Conservation (phyloP, 2,888 invertebrate genomes). For the Andrena hattorfiana region DNA sequence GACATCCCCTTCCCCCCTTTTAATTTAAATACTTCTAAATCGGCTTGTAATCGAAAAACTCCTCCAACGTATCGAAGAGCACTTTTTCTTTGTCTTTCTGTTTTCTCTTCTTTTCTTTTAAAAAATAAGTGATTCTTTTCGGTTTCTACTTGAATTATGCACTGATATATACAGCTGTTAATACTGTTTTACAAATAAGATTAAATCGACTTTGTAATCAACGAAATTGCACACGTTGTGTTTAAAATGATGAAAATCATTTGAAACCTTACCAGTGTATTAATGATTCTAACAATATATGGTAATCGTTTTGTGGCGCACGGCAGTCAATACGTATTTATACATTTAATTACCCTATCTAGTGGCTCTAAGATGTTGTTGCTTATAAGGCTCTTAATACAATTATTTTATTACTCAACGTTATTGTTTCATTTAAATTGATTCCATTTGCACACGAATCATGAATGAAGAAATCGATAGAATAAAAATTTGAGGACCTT, state of each 20-base stretch:
- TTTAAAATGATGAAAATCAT: conserved; percentile 14
- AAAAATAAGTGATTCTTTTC: too few relatives aligned
- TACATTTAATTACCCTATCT: conserved; percentile 61
- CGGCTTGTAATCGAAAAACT: neutral
- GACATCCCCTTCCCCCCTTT: neutral
- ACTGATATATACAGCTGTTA: conserved; percentile 42
- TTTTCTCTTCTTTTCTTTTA: conserved; percentile 2
- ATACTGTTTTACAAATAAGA: conserved; percentile 51
- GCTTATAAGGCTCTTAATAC: conserved; percentile 63
- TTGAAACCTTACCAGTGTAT: conserved; percentile 58
- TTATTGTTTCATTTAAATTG: conserved; percentile 70
- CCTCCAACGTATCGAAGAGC: neutral
- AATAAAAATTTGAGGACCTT: conserved; percentile 67
- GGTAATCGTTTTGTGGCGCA: conserved; percentile 64
- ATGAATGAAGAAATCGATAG: conserved; percentile 35
- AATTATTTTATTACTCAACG: conserved; percentile 70
- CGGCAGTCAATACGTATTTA: conserved; percentile 68
- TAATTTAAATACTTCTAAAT: neutral
- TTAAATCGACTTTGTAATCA: conserved; percentile 10
- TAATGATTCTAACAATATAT: conserved; percentile 72
- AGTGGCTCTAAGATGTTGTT: conserved; percentile 45
- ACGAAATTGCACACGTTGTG: conserved; percentile 16
- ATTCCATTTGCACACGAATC: conserved; percentile 46
- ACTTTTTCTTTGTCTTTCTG: neutral
- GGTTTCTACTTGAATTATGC: neutral